Percentiles rank a stretch among this genome's conserved stretches.
phyloP scores from a whole-genome alignment of 1,140 invertebrate genomes.

The Eueides isabella region DNA sequence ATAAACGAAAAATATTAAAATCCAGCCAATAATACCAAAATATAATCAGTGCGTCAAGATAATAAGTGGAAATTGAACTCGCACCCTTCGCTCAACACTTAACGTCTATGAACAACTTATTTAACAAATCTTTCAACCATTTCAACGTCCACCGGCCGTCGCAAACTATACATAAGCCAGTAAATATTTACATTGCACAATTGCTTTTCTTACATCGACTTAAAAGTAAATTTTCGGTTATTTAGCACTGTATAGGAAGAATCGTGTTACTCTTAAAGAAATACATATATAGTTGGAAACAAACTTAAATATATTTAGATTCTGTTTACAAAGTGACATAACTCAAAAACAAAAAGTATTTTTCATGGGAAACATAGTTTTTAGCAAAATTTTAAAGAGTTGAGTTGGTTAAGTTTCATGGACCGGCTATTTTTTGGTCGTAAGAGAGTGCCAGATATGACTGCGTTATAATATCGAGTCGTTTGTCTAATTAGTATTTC shows the following conservation, averaged over 20 bases:
- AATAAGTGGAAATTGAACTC: no score
- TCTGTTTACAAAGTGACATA: neutral
- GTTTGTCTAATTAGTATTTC: neutral
- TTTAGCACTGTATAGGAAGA: conserved; percentile 65
- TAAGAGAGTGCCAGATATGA: neutral
- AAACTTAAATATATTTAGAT: neutral
- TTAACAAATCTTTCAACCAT: neutral
- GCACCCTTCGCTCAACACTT: no score
- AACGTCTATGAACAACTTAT: no score
- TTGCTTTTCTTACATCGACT: conserved; percentile 44
- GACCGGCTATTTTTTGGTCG: no score
- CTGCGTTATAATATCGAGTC: neutral
- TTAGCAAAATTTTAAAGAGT: neutral
- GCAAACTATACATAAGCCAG: conserved; percentile 48
- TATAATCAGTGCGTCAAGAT: no score
- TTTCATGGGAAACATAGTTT: neutral
- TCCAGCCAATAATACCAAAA: no score
- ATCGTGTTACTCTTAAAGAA: conserved; percentile 31
- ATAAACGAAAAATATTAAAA: no score
- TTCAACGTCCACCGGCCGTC: neutral
- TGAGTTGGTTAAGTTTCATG: neutral
- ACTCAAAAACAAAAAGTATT: neutral
- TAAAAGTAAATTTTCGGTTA: conserved; percentile 40
- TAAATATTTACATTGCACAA: conserved; percentile 68
- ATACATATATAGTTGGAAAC: conserved; percentile 9